Conservation (phyloP, 2,113 vertebrate genomes). For the Illadopsis cleaveri region DNA sequence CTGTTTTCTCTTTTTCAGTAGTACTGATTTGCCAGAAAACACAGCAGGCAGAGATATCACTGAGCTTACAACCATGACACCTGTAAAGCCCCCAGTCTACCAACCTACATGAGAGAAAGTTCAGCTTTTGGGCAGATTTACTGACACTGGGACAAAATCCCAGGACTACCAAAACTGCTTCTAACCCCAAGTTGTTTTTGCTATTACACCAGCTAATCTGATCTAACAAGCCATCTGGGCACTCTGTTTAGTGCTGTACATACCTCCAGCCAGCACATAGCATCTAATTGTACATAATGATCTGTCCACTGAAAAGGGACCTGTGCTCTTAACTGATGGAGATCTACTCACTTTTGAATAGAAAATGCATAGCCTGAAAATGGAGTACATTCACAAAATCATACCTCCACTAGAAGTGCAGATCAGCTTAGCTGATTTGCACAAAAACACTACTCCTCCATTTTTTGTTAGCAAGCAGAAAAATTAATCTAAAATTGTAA, state of each 20-base stretch:
- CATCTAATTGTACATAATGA: neutral
- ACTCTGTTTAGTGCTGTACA: neutral
- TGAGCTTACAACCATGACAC: neutral
- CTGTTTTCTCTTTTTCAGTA: neutral
- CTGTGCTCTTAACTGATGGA: neutral
- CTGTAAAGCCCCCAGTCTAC: neutral
- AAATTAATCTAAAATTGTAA: neutral
- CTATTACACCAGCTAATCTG: neutral
- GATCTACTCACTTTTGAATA: neutral
- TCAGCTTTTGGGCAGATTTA: neutral
- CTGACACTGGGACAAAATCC: neutral
- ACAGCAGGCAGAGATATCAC: neutral
- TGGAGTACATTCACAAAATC: neutral
- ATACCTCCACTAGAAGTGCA: neutral
- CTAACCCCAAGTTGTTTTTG: neutral
- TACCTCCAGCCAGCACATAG: neutral
- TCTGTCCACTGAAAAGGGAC: neutral
- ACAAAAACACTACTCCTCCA: neutral
- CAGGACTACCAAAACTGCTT: neutral
- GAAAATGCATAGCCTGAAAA: neutral
- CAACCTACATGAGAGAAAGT: neutral
- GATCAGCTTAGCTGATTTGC: neutral
- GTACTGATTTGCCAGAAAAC: neutral
- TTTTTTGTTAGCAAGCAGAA: neutral
- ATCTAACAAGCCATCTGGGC: neutral